phyloP scores from a whole-genome alignment of 92 coral and sea anemone species.

The Palythoa heliodiscus region DNA sequence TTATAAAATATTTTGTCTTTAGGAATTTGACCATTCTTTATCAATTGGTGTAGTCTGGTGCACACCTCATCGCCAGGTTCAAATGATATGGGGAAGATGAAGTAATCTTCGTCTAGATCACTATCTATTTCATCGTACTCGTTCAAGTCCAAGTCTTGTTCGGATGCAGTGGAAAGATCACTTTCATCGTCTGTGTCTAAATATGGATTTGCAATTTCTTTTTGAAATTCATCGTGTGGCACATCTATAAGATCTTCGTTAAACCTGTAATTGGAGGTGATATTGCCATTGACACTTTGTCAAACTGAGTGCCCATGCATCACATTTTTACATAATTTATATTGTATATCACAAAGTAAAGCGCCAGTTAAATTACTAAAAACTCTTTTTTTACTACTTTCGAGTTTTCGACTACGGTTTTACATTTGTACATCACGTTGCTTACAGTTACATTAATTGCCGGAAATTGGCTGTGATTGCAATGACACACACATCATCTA shows the following conservation, averaged over 20 bases:
- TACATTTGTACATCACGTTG: not conserved
- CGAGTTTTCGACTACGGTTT: not conserved
- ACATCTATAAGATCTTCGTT: not conserved
- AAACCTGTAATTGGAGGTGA: not conserved
- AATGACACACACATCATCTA: not conserved
- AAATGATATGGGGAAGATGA: conserved; percentile 22
- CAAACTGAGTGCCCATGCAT: not conserved
- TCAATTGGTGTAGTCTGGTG: conserved; percentile 34
- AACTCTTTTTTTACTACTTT: not conserved
- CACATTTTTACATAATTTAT: not conserved
- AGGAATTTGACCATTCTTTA: conserved; percentile 37
- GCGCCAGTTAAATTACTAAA: not conserved
- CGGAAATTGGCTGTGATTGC: not conserved
- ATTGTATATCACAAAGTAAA: not conserved
- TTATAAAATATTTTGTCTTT: conserved; percentile 37
- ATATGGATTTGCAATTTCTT: not conserved
- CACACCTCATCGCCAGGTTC: conserved; percentile 42
- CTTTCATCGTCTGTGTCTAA: conserved; percentile 6
- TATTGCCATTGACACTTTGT: not conserved
- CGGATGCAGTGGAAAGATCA: conserved; percentile 13
- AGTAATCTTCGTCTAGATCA: conserved; percentile 5
- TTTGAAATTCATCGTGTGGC: not conserved
- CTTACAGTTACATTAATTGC: not conserved
- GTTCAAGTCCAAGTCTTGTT: not conserved
- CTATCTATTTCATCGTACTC: conserved; percentile 4